Percentiles rank a stretch among this genome's conserved stretches.
Evolutionary conservation across 1,140 invertebrate species (phyloP).

Genomic region (Neotoxoptera formosana): DNA sequence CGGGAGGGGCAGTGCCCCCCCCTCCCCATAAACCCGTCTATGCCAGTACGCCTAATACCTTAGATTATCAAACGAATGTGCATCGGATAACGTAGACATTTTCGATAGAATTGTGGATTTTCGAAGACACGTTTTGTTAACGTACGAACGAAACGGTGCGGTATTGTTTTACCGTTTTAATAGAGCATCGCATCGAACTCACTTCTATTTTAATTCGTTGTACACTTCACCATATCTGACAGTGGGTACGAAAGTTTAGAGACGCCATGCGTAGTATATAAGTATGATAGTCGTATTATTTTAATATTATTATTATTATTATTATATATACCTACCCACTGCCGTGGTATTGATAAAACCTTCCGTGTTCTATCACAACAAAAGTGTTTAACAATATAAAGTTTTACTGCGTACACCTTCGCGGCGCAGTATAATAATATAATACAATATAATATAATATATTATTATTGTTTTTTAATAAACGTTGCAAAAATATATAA

Average conservation of each 20-base stretch:
- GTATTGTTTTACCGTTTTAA: not conserved
- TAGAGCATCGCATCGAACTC: not conserved
- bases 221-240: not conserved
- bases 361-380: not conserved
- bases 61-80: too few species aligned
- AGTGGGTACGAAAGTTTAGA: not conserved
- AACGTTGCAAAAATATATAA: not conserved
- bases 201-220: not conserved
- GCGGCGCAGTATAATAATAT: too few species aligned
- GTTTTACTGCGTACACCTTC: not conserved
- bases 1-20: too few species aligned
- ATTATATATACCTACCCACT: too few species aligned
- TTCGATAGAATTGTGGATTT: too few species aligned
- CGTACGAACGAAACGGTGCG: too few species aligned
- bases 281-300: too few species aligned
- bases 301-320: not conserved
- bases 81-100: too few species aligned
- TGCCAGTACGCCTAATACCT: too few species aligned
- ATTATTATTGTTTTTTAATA: not conserved
- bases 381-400: not conserved
- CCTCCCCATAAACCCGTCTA: too few species aligned
- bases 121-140: not conserved
- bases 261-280: not conserved
- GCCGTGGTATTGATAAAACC: not conserved
- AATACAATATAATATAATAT: not conserved